Evolutionary conservation across 1,140 invertebrate species (phyloP), one percentile per base, ranked within the genome.

Genomic region (Sycophila sp.): DNA sequence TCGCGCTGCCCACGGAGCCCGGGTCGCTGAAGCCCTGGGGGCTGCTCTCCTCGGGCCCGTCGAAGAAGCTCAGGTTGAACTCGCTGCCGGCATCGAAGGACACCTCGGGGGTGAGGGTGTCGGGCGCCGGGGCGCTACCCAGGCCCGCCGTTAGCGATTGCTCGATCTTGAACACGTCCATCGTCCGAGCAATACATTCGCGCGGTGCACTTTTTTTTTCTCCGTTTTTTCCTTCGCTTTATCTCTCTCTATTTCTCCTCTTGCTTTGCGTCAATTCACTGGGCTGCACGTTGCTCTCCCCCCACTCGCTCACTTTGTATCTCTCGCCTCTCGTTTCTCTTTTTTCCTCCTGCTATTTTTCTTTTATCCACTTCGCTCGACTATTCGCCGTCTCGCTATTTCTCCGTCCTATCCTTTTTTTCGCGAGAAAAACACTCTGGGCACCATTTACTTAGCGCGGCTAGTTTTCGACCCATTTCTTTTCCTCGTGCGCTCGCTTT

Each of bases 51-150:
- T 90, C 90, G 34, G 90, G 88, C 32, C 87, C 88, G 84, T 93
- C 92, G 85, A 93, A 93, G 86, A 93, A 93, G 85, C 91, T 90
- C 77, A 93, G 86, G 86, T 93, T 92, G 81, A 93, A 93, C 80
- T 92, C 92, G 60, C 90, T 89, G 81, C 91, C 91, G 76, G 91
- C 91, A 85, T 92, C 91, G 80, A 93, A 93, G 72, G 89, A 87
- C 74, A 92, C 91, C 83, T 91, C 90, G 69, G 90, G 89, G 72
- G 89, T 87, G 63, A 89, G 86, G 77, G 88, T 90, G 75, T 90
- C 89, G 75, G 87, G 87, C 71, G 87, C 85, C 78, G 88, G 88
- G 68, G 86, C 86, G 81, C 82, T 87, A 77, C 88, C 88, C 77
- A 90, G 78, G 80, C 87, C 87, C 76, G 86, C 87, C 77, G 82